A percentile compares a stretch with the other conserved stretches of the same genome.
These are phyloP conservation scores for Hydrochoerus hydrochaeris DNA, from an alignment of 2,113 vertebrate species.

Conservation along the genomic window DNA sequence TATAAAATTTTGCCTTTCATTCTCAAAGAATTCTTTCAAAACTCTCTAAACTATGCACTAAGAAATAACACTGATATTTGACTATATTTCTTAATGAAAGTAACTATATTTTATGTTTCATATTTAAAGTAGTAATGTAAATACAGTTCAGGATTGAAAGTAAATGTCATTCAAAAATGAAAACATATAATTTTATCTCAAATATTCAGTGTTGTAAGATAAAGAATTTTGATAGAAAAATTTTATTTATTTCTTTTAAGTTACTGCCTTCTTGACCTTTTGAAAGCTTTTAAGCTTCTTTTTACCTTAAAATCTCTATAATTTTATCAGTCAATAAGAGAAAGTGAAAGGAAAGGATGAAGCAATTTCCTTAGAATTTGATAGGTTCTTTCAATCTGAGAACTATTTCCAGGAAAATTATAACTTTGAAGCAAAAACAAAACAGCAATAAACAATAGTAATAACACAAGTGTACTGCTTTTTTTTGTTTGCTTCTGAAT, in stretches of 20 bases:
- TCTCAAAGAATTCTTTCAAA: constrained; percentile 5
- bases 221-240: neutral
- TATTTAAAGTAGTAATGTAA: neutral
- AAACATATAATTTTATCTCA: neutral
- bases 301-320: neutral
- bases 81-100: neutral
- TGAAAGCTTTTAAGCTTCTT: neutral
- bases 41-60: neutral
- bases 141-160: neutral
- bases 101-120: neutral
- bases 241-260: neutral
- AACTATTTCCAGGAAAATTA: neutral
- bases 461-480: neutral
- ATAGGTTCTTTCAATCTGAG: neutral
- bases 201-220: neutral
- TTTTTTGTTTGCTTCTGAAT: neutral
- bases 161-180: neutral
- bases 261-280: neutral
- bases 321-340: neutral
- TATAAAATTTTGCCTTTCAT: neutral
- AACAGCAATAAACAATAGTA: neutral
- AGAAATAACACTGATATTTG: neutral
- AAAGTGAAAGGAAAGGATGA: neutral
- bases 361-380: neutral
- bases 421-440: neutral